Evolutionary conservation across 2,888 invertebrate genomes (phyloP), one percentile per base, ranked within the genome.

Genomic region (Caenorhabditis becei): DNA sequence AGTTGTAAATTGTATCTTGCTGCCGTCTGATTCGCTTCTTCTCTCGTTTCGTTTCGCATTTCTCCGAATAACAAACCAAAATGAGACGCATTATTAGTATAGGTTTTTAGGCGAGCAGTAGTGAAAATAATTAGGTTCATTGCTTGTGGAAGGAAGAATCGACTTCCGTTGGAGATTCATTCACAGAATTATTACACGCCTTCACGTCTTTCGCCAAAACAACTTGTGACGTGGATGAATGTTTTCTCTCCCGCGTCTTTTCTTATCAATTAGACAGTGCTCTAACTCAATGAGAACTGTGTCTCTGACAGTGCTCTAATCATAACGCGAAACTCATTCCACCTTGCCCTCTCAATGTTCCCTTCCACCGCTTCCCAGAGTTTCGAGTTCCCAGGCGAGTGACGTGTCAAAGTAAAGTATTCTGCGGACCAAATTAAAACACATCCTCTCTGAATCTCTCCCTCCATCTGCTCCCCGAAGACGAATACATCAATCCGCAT

Each of bases 1-100:
- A 71, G 61, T 71, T 71, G 53, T 71, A 71, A 71, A 63, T 56
- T 62, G 71, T 63, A 62, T 41, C 62, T 71, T 59, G 28, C 37
- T 41, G 16, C 47, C 35, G 20, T 49, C 44, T 66, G 7, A 5
- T 41, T 14, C 54, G 54, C 26, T 54, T 26, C 24, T 54, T 54
- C 28, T 41, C 16, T 41, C 41, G 41, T 10, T 32, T 32, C 41
- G 16, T 14, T 41, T 41, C 41, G 41, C 41, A 10, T 41, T 41
- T 16, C 41, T 16, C 16, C 16, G 41, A 41, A 41, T 41, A 41
- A 41, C 41, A 41, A 41, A 41, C 41, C 41, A 41, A 41, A 10
- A 41, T 14, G 16, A 41, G 10, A 5, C 5, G 41, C 41, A 41
- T 41, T 41, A 10, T 41, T 41, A 41, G 41, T 41, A 16, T 41